Conservation (phyloP, 1,140 invertebrate species). For the Eulimnadia texana region DNA sequence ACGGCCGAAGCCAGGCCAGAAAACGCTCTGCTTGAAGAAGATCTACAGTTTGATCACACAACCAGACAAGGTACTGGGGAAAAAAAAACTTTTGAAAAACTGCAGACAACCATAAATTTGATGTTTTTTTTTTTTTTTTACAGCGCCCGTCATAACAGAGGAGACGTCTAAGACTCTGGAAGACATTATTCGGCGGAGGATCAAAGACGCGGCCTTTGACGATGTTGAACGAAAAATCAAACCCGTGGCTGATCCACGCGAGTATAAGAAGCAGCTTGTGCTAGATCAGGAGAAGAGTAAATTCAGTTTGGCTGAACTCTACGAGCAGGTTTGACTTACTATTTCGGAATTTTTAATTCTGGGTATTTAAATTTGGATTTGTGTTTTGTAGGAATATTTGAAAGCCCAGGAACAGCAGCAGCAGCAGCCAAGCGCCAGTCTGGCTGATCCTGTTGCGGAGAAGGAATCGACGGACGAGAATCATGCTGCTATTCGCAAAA, state of each 20-base stretch:
- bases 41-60: constrained; percentile 76
- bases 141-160: constrained; percentile 77
- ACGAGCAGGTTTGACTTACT: constrained; percentile 49
- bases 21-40: constrained; percentile 83
- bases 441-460: constrained; percentile 35
- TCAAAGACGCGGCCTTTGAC: constrained; percentile 91
- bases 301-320: constrained; percentile 82
- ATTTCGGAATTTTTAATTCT: no score
- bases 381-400: constrained; percentile 71
- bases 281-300: constrained; percentile 94
- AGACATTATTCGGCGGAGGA: constrained; percentile 76
- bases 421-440: constrained; percentile 24
- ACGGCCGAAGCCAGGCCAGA: constrained; percentile 58
- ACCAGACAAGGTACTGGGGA: constrained; percentile 54
- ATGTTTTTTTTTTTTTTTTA: constrained; percentile 17
- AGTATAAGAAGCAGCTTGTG: constrained; percentile 79
- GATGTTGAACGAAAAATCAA: constrained; percentile 85
- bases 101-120: background rate
- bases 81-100: constrained; percentile 4
- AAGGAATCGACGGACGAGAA: constrained; percentile 48
- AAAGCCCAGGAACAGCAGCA: constrained; percentile 54
- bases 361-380: no score
- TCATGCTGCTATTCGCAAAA: constrained; percentile 56
- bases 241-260: constrained; percentile 60
- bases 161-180: constrained; percentile 74